Percentiles rank a stretch among this genome's conserved stretches.
Conservation (phyloP, 2,113 vertebrate genomes). For the Rousettus leschenaultii region DNA sequence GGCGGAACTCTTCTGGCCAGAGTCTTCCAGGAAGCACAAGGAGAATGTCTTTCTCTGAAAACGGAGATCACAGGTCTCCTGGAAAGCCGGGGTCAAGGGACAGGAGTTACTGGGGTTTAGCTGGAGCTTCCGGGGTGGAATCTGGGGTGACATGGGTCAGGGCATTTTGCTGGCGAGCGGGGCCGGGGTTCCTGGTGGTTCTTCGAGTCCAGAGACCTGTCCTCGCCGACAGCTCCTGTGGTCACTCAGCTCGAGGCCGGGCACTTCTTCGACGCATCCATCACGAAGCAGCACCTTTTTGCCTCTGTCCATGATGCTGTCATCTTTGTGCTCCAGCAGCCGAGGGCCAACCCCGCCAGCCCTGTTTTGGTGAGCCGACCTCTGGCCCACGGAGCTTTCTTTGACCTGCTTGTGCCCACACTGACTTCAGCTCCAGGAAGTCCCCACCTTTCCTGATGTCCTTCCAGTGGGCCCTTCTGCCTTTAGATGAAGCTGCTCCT, state of each 20-base stretch:
- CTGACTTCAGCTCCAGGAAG: not conserved
- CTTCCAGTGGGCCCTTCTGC: not conserved
- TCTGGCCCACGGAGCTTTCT: not conserved
- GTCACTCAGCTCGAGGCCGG: conserved; percentile 87
- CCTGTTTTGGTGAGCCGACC: conserved; percentile 44
- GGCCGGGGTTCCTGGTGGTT: not conserved
- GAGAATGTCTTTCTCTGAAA: not conserved
- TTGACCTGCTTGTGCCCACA: not conserved
- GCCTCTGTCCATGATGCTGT: conserved; percentile 88
- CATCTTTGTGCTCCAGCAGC: conserved; percentile 73
- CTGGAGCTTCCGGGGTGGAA: accelerated
- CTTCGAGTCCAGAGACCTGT: not conserved
- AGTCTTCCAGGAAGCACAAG: not conserved
- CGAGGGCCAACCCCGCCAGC: not conserved
- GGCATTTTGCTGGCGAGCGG: not conserved
- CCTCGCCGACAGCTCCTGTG: conserved; percentile 74
- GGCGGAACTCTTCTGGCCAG: not conserved
- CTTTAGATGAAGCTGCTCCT: not conserved
- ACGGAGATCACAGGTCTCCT: not conserved
- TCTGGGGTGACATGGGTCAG: not conserved
- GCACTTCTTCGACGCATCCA: conserved; percentile 87
- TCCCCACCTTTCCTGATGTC: too few relatives aligned
- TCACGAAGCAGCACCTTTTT: conserved; percentile 91
- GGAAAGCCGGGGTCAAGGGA: not conserved
- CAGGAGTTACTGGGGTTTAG: not conserved